Evolutionary conservation across 2,797 vertebrate species (phyloP), one percentile per base, ranked within the genome.

Genomic region (Parauchenoglanis punctatus): DNA sequence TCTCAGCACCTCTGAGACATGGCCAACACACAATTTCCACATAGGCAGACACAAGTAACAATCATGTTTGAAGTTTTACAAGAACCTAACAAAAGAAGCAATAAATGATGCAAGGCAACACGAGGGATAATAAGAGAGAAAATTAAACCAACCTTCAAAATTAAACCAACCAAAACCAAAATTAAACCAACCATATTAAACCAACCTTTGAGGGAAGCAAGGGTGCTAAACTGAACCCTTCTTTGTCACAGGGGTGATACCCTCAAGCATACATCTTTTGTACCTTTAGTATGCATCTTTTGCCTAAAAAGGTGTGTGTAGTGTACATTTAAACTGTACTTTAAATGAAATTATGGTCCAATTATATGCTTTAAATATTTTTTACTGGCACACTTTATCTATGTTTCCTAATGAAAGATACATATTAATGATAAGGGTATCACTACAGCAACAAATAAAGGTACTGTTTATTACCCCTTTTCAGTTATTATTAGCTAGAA

Each of bases 81-180:
- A 56, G 40, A 58, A 25, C 70, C 40, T 10, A 23, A 67, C 70
- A 65, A 65, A 28, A 49, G 4, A 23, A 44, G 80, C 46, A 63
- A 40, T 25, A 28, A n/a, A 2, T 63, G 10, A 6, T 28, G 12
- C 20, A 81, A 61, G 23, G 20, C 2, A 44, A 61, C 35, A 61
- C 15, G 44, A 63, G 61, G 10, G 8, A 0, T 1, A 46, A 81
- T 63, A 5, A 59, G 25, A 80, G 11, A 44, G 4, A 81, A 40
- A 78, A 54, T 59, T 18, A 35, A 35, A 35, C 35, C 35, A 35
- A 35, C 35, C 25, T 80, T 80, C 10, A 5, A 25, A 54, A 59
- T 20, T 59, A 80, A 80, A 59, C 18, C 96, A 73, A 46, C 70
- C 40, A 35, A 35, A 35, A 35, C 35, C 35, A 35, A 35, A 35